Base-by-base conservation (phyloP, 2,888 invertebrate species). In the Phyllotreta striolata region DNA sequence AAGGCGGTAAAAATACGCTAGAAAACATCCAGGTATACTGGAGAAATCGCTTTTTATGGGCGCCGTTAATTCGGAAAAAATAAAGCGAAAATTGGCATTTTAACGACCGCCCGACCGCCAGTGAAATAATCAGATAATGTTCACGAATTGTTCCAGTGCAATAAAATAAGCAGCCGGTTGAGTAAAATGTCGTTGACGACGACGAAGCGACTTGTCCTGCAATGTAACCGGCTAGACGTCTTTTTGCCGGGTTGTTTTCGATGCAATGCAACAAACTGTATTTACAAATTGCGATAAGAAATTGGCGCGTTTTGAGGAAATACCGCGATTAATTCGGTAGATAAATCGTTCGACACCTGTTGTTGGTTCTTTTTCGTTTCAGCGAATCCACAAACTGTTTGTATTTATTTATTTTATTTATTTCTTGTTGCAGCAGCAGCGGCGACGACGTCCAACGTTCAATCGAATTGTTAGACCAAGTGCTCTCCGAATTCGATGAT, bases 401-500 rank as follows among this genome's bases (percentile, higher is more conserved):
- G 37, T 9, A n/a, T 14, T 35, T 56, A 54, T 44, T 37, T 6
- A 38, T 51, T 44, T 37, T 6, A 38, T 51, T 41, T 41, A 65
- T 58, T 71, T 69, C 66, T 67, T 72, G 78, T 81, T 80, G 73
- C 88, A 88, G 74, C 86, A 91, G 91, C 81, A 89, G 89, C 84
- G 88, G 89, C 83, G 93, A 93, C 83, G 93, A 93, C 83, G 92
- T 94, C 80, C 93, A 93, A 83, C 89, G 92, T 80, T 93, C 93
- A 74, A 86, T 94, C 84, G 93, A 93, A 83, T 86, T 93, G 76
- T 85, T 94, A 84, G 94, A 94, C 85, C 90, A 91, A 80, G 93
- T 94, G 82, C 85, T 94, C 82, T 93, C 93, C 75, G 93, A 94
- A 85, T 94, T 93, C 86, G 94, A 94, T 86, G 93, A 93, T 81